Conservation (phyloP, 2,888 invertebrate genomes). For the Spisula solida region DNA sequence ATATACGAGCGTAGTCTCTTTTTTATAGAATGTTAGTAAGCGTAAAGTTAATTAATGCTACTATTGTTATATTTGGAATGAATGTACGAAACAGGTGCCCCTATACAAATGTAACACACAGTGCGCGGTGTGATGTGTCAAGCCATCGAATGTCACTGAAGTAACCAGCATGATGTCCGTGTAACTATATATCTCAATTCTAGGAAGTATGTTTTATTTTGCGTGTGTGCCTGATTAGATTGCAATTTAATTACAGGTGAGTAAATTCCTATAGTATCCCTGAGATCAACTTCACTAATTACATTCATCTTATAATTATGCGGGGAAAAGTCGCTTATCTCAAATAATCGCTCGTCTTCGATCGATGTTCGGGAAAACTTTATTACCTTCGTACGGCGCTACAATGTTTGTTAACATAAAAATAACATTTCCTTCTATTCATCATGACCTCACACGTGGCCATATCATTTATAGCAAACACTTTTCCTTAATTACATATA, state of each 20-base stretch:
- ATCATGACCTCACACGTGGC: neutral
- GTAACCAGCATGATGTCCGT: neutral
- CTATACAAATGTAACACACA: neutral
- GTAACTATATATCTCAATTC: neutral
- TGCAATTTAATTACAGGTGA: conserved; percentile 14
- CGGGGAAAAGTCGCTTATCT: conserved; percentile 22
- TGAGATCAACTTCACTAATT: conserved; percentile 20
- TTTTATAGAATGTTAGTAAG: neutral
- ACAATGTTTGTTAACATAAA: conserved; percentile 3
- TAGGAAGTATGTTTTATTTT: neutral
- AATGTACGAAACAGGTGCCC: neutral
- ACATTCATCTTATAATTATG: conserved; percentile 17
- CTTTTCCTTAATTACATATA: neutral
- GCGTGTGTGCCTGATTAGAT: conserved; percentile 24
- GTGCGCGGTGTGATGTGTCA: neutral
- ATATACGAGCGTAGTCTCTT: too few species aligned
- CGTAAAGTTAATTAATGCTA: neutral
- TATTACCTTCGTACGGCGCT: neutral
- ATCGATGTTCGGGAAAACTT: neutral
- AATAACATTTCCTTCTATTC: neutral
- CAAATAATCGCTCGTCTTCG: neutral
- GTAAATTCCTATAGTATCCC: neutral
- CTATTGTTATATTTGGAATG: neutral
- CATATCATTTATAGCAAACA: neutral
- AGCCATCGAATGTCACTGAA: neutral